These are phyloP conservation scores for Neopipo cinnamomea DNA, from an alignment of 2,113 vertebrate species.

Conservation along the genomic window DNA sequence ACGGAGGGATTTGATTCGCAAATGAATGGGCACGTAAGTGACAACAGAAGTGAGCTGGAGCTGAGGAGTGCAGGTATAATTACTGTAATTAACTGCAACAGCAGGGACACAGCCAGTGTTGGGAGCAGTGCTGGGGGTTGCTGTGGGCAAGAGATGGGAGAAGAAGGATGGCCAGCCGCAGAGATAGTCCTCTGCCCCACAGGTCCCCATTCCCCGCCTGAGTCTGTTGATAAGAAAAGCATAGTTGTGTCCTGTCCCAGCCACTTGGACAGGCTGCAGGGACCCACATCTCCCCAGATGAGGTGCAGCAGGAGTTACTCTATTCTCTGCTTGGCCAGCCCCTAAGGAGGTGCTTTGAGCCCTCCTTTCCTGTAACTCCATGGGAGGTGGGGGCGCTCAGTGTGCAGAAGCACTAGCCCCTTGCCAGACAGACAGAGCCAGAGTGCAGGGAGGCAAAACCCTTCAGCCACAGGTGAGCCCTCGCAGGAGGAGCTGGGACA, in stretches of 20 bases:
- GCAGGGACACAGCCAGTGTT: conserved; percentile 62
- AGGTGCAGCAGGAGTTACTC: background rate
- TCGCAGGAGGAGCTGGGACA: background rate
- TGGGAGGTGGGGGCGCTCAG: background rate
- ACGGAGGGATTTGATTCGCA: conserved; percentile 77
- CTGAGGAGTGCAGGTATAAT: conserved; percentile 77
- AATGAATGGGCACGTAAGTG: conserved; percentile 78
- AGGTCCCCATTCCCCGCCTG: fast-evolving
- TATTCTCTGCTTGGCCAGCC: background rate
- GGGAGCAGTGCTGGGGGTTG: conserved; percentile 25
- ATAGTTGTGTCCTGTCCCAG: fast-evolving
- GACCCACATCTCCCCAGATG: background rate
- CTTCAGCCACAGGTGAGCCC: background rate
- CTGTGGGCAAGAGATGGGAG: background rate
- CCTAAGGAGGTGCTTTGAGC: background rate
- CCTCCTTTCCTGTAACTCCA: fast-evolving
- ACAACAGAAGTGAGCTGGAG: conserved; percentile 76
- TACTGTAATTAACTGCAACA: conserved; percentile 81
- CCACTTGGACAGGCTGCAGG: background rate
- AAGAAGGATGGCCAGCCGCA: background rate
- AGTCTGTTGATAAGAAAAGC: fast-evolving
- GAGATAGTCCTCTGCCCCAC: background rate
- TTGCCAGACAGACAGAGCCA: background rate
- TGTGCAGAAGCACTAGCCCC: background rate
- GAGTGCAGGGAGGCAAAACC: fast-evolving